A percentile compares a stretch with the other conserved stretches of the same genome.
Conservation (phyloP, 2,888 invertebrate genomes). For the Brenthis daphne region DNA sequence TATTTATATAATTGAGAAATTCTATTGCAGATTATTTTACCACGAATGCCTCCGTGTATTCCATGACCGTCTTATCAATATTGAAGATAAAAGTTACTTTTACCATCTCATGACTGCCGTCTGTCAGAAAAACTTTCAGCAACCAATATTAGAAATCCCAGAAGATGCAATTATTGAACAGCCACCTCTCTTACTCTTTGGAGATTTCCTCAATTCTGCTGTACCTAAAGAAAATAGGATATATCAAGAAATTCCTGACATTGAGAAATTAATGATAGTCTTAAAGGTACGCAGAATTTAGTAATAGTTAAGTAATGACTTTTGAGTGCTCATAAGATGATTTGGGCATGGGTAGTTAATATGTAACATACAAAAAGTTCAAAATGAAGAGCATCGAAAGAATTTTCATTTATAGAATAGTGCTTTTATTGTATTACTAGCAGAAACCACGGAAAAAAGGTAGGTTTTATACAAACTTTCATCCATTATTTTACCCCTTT, state of each 20-base stretch:
- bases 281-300: slow-evolving; percentile 81
- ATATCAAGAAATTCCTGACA: slow-evolving; percentile 92
- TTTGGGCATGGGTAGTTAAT: too few relatives aligned
- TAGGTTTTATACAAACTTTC: too few relatives aligned
- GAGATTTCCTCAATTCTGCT: slow-evolving; percentile 91
- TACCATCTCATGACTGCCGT: slow-evolving; percentile 86
- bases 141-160: slow-evolving; percentile 83
- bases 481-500: too few relatives aligned
- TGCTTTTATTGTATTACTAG: too few relatives aligned
- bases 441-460: too few relatives aligned
- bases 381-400: too few relatives aligned
- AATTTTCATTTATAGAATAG: too few relatives aligned
- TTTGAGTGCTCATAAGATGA: too few relatives aligned
- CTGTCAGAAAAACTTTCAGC: slow-evolving; percentile 85
- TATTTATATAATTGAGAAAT: too few relatives aligned
- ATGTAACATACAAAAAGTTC: too few relatives aligned
- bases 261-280: slow-evolving; percentile 86
- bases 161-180: slow-evolving; percentile 81
- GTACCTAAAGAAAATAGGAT: slow-evolving; percentile 87
- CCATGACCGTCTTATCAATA: slow-evolving; percentile 93
- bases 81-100: slow-evolving; percentile 91
- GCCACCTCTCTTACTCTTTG: slow-evolving; percentile 88
- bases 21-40: slow-evolving; percentile 87
- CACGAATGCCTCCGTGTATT: slow-evolving; percentile 96
- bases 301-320: not conserved